These are phyloP conservation scores for Oxyteleia sp. DNA, from an alignment of 2,888 invertebrate species.

Conservation along the genomic window DNA sequence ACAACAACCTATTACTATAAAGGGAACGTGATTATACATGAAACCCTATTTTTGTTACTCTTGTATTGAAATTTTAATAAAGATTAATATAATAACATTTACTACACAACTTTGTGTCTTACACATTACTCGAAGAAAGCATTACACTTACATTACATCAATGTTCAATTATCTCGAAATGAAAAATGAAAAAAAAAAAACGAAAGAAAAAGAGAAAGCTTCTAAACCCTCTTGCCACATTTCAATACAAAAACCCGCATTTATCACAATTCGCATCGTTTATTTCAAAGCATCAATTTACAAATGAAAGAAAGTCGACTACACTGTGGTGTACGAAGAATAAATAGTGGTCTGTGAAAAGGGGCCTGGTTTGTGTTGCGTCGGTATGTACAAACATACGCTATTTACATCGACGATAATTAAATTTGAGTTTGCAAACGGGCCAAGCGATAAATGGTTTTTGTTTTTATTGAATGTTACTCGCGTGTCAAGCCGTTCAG, in stretches of 20 bases:
- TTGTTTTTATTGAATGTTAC: neutral
- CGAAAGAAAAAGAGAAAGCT: no score
- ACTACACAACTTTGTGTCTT: conserved; percentile 25
- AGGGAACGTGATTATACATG: neutral
- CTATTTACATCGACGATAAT: conserved; percentile 60
- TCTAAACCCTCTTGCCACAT: neutral
- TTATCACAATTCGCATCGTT: conserved; percentile 12
- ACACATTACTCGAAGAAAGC: conserved; percentile 8
- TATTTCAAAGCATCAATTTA: conserved; percentile 20
- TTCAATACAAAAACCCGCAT: neutral
- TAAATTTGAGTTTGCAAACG: conserved; percentile 39
- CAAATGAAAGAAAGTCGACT: neutral
- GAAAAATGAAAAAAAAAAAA: neutral
- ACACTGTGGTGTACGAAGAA: conserved; percentile 1
- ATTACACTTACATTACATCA: neutral
- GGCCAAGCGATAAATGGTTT: conserved; percentile 4
- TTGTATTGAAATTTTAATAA: conserved; percentile 55
- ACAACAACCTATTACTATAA: neutral
- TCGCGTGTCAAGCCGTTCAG: conserved; percentile 53
- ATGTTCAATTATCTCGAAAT: neutral
- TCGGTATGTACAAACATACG: conserved; percentile 61
- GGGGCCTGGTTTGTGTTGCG: conserved; percentile 13
- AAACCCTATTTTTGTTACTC: conserved; percentile 39
- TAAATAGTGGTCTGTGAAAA: conserved; percentile 24
- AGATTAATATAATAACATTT: conserved; percentile 24